Base-by-base conservation (phyloP, 2,888 invertebrate species). In the Eutolmus rufibarbis region DNA sequence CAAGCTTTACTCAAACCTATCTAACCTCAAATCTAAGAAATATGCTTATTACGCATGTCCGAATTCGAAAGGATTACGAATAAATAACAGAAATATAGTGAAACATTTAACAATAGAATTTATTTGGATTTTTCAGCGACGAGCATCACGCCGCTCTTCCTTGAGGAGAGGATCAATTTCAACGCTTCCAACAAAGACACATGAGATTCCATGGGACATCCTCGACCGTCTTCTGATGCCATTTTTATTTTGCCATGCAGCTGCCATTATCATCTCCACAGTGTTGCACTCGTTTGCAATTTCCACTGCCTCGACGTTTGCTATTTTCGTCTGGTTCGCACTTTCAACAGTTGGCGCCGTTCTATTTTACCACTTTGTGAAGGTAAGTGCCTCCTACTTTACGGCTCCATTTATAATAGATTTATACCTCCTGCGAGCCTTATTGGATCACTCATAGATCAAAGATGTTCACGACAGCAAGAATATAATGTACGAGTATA, bases 321-420 rank as follows among this genome's bases (percentile, higher is more conserved):
- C 96, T 9, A 94, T 97, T 23, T 97, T 97, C 92, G 94, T 96
- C 46, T 95, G 96, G 94, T 96, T 97, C 91, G 93, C 95, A 82
- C 94, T 96, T 90, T 95, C 96, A 82, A 95, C 95, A 88, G 94
- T 96, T 88, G 96, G 96, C 37, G 95, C 95, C 2, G 95, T 97
- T 12, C 94, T 97, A 92, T 97, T 97, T 93, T 97, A 97, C 93
- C 97, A 97, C 91, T 97, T 96, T 91, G 93, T 97, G 81, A 96
- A 96, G 96, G 97, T 96, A 93, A 94, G 93, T 91, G 19, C 19
- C n/a, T 37, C 57, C 40, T n/a, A 37, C 56, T 28, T 31, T 46
- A 14, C 4, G 40, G n/a, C 9, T 78, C 46, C 43, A 14, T 19
- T 37, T 79, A 51, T 28, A 79, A 43, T 66, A 23, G 23, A 66